phyloP scores from a whole-genome alignment of 2,888 invertebrate genomes.

The Xanthia icteritia region DNA sequence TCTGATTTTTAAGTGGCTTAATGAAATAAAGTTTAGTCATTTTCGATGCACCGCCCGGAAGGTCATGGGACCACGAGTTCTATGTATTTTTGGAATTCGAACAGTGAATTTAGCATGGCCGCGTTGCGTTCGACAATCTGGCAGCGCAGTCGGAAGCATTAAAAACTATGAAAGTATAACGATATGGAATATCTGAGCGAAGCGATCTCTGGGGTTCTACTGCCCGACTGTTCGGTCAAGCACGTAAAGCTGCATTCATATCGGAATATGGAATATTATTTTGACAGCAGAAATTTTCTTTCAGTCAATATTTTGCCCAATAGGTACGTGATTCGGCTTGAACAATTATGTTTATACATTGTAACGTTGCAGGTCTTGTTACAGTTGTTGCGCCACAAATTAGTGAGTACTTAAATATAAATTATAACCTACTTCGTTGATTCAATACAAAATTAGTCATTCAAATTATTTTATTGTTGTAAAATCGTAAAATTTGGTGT shows the following conservation, averaged over 20 bases:
- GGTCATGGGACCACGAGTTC: too few species aligned
- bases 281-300: not conserved
- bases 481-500: not conserved
- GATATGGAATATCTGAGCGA: conserved; percentile 65
- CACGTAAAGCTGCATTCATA: conserved; percentile 56
- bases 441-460: not conserved
- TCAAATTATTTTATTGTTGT: not conserved
- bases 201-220: conserved; percentile 66
- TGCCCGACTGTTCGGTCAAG: conserved; percentile 24
- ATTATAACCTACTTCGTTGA: not conserved
- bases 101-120: conserved; percentile 58
- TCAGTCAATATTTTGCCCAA: not conserved
- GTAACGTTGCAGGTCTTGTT: not conserved
- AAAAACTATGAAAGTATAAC: conserved; percentile 70
- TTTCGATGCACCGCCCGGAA: too few species aligned
- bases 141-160: conserved; percentile 55
- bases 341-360: not conserved
- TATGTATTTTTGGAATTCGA: conserved; percentile 35
- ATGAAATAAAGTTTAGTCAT: too few species aligned
- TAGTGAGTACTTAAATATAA: not conserved
- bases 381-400: not conserved
- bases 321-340: not conserved
- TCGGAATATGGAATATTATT: conserved; percentile 9
- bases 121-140: conserved; percentile 54
- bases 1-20: too few species aligned